Evolutionary conservation across 2,888 invertebrate genomes (phyloP), one percentile per base, ranked within the genome.

Genomic region (Drosophila anomelani): DNA sequence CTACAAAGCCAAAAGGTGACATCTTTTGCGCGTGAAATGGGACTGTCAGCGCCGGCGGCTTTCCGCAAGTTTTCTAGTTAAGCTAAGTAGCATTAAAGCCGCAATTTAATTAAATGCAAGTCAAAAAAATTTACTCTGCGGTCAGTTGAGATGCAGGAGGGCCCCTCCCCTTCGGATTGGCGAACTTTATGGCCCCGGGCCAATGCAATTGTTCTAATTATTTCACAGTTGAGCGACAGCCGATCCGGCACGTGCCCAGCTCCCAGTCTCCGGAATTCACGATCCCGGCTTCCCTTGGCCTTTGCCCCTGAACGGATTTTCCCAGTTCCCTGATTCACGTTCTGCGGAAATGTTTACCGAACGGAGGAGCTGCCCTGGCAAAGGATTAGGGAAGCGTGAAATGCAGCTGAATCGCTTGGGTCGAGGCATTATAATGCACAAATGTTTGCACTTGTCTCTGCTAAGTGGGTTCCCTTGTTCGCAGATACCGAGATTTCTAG

Each of bases 191-290:
- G 64, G 58, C 63, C 57, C 53, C 43, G 49, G 62, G 64, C 75
- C 53, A 82, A 85, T 86, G 77, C 79, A 84, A 83, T 85, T 80
- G 74, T 70, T 77, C 53, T 83, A 88, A 88, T 83, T 83, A 83
- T 83, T 72, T 75, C 57, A 44, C 32, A 74, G 66, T 63, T 44
- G 51, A 85, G 68, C 69, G 64, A 66, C 57, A 41, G 68, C 69
- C 69, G 64, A 58, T n/a, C 46, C 39, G 46, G 86, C 78, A 88
- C 80, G 83, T 83, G 84, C 78, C 39, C 32, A 10, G 26, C 23
- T 53, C 61, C 67, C 67, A 69, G 56, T 49, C 70, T 29, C 55
- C 55, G 47, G 69, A 53, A 68, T 9, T n/a, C 55, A 63, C 34
- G 47, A 63, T 64, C 39, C 47, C 63, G 29, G 29, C 34, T 34